A percentile compares a stretch with the other conserved stretches of the same genome.
Conservation (phyloP, 2,797 vertebrate genomes). For the Garrulus glandarius region DNA sequence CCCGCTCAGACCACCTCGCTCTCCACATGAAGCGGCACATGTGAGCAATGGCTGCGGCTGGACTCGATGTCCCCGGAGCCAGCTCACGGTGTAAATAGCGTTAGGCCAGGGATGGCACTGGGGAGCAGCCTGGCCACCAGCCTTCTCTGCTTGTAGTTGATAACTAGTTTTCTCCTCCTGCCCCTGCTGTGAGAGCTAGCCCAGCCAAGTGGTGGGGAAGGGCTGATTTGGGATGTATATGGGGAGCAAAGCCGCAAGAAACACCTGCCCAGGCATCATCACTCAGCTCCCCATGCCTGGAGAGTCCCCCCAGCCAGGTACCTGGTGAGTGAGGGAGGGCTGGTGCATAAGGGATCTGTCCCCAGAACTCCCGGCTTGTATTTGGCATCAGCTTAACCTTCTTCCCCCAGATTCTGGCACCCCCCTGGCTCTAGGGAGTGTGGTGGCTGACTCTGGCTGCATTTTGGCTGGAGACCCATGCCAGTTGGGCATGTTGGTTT, state of each 20-base stretch:
- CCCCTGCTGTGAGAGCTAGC: conserved; percentile 12
- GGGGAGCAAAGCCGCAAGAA: neutral
- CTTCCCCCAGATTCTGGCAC: neutral
- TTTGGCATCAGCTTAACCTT: neutral
- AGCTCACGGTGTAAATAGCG: conserved; percentile 44
- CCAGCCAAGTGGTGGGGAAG: neutral
- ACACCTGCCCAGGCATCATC: neutral
- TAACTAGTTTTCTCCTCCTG: conserved; percentile 35
- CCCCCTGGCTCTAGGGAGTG: neutral
- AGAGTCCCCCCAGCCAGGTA: neutral
- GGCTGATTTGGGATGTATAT: neutral
- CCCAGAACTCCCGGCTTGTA: neutral
- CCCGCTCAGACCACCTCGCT: conserved; percentile 89
- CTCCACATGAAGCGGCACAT: conserved; percentile 96
- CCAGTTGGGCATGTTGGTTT: fast-evolving
- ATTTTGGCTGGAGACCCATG: neutral
- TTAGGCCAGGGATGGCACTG: neutral
- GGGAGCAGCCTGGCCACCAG: neutral
- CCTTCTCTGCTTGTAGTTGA: conserved; percentile 42
- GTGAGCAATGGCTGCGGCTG: conserved; percentile 57
- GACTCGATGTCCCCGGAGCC: neutral
- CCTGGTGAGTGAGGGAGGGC: neutral
- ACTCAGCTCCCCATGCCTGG: neutral
- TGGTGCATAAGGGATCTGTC: neutral
- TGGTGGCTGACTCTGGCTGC: neutral